Conservation (phyloP, 2,888 invertebrate genomes). For the Drepanosiphum platanoidis region DNA sequence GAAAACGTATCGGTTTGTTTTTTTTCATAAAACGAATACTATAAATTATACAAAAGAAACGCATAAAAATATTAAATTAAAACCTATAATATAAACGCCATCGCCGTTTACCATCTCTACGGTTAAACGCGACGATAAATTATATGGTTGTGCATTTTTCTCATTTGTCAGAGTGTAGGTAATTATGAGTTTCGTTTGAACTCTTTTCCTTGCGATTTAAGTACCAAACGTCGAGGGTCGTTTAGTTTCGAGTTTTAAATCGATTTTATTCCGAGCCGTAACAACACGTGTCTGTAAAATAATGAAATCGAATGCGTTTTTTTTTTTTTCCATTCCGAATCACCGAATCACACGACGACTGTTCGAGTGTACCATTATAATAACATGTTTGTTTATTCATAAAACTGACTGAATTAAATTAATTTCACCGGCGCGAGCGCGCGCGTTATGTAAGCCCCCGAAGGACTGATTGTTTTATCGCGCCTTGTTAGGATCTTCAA, state of each 20-base stretch:
- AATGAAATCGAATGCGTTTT: background rate
- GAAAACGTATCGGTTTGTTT: background rate
- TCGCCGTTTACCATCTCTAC: too few species aligned
- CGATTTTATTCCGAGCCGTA: background rate
- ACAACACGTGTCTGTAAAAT: background rate
- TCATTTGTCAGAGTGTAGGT: background rate
- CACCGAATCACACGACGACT: too few species aligned
- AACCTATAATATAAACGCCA: background rate
- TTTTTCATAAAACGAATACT: background rate
- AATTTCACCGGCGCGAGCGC: background rate
- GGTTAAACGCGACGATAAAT: too few species aligned
- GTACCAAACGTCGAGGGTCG: background rate
- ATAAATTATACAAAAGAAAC: background rate
- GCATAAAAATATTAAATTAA: background rate
- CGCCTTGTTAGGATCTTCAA: background rate
- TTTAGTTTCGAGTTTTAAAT: slow-evolving; percentile 22
- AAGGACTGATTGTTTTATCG: background rate
- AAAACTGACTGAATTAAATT: background rate
- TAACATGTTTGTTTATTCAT: background rate
- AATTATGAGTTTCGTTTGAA: slow-evolving; percentile 9
- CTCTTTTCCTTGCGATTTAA: background rate
- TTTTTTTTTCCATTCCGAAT: background rate
- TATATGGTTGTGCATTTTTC: background rate
- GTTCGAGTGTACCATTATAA: background rate
- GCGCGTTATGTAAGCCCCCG: too few species aligned